These are phyloP conservation scores for Scartelaos histophorus DNA, from an alignment of 2,113 vertebrate species.

Conservation along the genomic window DNA sequence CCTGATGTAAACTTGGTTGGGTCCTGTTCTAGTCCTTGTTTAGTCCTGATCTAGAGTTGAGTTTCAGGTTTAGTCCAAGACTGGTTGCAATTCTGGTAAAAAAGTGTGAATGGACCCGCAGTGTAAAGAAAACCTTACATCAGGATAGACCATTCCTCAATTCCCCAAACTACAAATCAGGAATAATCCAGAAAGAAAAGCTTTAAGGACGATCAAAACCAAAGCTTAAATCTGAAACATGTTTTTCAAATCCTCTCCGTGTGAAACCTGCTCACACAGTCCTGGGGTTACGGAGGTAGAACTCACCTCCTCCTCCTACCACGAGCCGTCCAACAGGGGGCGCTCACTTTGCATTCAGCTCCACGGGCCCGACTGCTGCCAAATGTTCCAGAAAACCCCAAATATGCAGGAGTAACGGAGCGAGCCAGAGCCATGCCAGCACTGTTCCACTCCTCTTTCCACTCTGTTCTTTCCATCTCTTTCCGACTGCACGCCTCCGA, in stretches of 20 bases:
- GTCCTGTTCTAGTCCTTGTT: too few species aligned
- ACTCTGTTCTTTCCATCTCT: constrained; percentile 8
- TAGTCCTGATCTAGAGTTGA: too few species aligned
- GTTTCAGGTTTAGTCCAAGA: too few species aligned
- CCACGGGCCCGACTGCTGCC: background rate
- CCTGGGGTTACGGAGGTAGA: background rate
- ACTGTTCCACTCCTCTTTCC: constrained; percentile 9
- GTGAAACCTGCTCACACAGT: background rate
- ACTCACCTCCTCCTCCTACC: background rate
- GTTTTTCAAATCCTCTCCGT: background rate
- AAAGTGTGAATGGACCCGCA: too few species aligned
- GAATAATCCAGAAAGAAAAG: too few species aligned
- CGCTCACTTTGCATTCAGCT: constrained; percentile 7
- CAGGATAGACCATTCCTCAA: too few species aligned
- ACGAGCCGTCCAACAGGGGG: constrained; percentile 13
- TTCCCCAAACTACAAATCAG: too few species aligned
- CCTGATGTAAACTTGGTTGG: too few species aligned
- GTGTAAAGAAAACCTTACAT: too few species aligned
- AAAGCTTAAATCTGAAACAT: background rate
- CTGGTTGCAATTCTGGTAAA: too few species aligned
- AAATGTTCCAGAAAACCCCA: constrained; percentile 42
- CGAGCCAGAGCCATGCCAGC: constrained; percentile 23
- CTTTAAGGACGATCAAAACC: background rate
- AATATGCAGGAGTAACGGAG: constrained; percentile 39
- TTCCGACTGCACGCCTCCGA: constrained; percentile 39